Conservation (phyloP, 2,113 vertebrate species). For the Boulengeromyrus knoepffleri region DNA sequence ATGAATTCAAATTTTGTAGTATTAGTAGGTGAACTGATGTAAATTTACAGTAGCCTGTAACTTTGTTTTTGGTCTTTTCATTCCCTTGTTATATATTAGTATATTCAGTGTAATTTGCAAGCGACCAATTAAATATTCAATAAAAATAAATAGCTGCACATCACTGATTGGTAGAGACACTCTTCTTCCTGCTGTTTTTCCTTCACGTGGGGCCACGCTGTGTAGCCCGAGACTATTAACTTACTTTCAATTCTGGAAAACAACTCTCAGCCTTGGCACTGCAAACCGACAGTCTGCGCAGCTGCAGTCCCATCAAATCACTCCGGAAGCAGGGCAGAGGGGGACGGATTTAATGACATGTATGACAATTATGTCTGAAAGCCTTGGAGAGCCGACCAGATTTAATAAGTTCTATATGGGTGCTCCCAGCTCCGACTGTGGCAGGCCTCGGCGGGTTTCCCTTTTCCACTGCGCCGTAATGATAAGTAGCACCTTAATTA, state of each 20-base stretch:
- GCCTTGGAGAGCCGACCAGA: conserved; percentile 53
- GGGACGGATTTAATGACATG: conserved; percentile 54
- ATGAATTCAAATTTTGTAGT: neutral
- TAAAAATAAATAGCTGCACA: neutral
- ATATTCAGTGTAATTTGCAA: neutral
- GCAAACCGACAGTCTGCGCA: neutral
- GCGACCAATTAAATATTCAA: neutral
- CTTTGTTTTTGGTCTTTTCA: neutral
- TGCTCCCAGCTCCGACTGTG: conserved; percentile 45
- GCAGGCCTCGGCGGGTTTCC: conserved; percentile 40
- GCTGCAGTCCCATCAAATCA: neutral
- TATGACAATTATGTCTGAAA: conserved; percentile 54
- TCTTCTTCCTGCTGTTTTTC: neutral
- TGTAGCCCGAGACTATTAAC: neutral
- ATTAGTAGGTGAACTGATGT: neutral
- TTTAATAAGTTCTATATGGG: conserved; percentile 59
- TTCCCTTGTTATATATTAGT: neutral
- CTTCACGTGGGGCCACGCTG: neutral
- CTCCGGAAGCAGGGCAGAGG: conserved; percentile 39
- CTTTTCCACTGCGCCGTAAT: conserved; percentile 35
- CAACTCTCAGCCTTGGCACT: neutral
- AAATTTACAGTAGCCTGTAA: neutral
- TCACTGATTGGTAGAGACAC: neutral
- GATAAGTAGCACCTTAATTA: conserved; percentile 61
- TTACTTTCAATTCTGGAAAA: neutral